phyloP scores from a whole-genome alignment of 2,113 vertebrate species.

The Scortum barcoo region DNA sequence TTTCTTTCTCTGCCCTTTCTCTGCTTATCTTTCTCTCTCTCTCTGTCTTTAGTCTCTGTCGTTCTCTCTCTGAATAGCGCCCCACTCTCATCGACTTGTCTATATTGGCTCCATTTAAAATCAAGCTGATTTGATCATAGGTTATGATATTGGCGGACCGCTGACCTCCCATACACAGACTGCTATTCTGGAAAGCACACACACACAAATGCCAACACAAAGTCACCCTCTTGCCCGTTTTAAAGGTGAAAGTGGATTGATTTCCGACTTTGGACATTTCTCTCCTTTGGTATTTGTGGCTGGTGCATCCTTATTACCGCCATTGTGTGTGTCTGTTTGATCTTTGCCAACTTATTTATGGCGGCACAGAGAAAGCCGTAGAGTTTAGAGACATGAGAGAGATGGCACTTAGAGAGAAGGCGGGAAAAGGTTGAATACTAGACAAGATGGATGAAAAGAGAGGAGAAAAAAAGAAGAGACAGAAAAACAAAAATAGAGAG shows the following conservation, averaged over 20 bases:
- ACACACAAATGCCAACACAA: not conserved
- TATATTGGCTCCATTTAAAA: slow-evolving; percentile 28
- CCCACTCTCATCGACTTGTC: slow-evolving; percentile 9
- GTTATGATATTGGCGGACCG: slow-evolving; percentile 17
- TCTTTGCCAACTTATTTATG: slow-evolving; percentile 18
- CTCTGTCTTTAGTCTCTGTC: not conserved
- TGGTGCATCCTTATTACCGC: not conserved
- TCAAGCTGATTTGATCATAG: slow-evolving; percentile 30
- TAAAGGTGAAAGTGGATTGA: slow-evolving; percentile 35
- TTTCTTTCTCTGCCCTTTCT: slow-evolving; percentile 13
- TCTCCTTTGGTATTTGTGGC: not conserved
- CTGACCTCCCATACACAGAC: not conserved
- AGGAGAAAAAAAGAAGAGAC: slow-evolving; percentile 15
- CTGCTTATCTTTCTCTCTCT: not conserved
- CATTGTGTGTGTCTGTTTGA: slow-evolving; percentile 12
- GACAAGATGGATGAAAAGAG: slow-evolving; percentile 34
- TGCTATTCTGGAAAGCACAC: not conserved
- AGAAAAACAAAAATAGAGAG: slow-evolving; percentile 49
- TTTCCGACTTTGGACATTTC: slow-evolving; percentile 2
- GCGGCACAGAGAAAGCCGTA: not conserved
- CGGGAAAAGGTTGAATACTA: slow-evolving; percentile 31
- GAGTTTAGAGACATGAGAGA: slow-evolving; percentile 29
- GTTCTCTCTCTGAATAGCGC: not conserved
- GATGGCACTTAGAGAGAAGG: not conserved
- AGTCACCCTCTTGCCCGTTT: not conserved